phyloP scores from a whole-genome alignment of 2,888 invertebrate genomes.

The Cephus pygmeus region DNA sequence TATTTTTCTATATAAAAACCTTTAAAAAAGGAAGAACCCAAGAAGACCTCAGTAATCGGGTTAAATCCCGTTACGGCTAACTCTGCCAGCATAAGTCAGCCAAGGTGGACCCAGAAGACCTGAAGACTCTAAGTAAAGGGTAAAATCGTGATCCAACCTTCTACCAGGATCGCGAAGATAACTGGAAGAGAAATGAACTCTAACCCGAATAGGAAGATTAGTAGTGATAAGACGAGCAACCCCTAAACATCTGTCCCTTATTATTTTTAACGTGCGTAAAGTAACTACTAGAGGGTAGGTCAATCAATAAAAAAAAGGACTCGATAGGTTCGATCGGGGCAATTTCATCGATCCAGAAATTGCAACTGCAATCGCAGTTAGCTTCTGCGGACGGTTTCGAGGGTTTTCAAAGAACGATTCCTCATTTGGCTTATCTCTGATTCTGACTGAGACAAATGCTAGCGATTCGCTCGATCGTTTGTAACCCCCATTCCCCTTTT shows the following conservation, averaged over 20 bases:
- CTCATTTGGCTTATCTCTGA: constrained; percentile 60
- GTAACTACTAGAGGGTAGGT: neutral
- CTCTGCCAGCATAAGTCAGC: neutral
- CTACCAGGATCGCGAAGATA: neutral
- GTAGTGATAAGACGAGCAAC: neutral
- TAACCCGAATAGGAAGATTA: neutral
- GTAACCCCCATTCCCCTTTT: constrained; percentile 44
- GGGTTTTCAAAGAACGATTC: constrained; percentile 47
- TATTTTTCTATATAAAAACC: neutral
- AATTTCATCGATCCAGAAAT: neutral
- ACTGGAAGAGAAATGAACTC: neutral
- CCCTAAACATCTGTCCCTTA: neutral
- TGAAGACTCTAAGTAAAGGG: neutral
- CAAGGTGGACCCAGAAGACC: neutral
- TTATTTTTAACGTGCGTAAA: neutral
- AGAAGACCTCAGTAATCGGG: neutral
- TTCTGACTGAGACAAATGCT: constrained; percentile 60
- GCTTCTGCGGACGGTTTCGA: constrained; percentile 28
- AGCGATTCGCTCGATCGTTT: constrained; percentile 57
- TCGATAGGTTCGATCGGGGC: neutral
- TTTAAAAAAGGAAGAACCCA: neutral
- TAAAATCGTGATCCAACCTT: neutral
- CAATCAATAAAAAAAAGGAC: neutral
- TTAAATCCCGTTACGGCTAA: neutral
- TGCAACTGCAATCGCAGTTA: neutral